Percentiles rank a stretch among this genome's conserved stretches.
Conservation (phyloP, 2,113 vertebrate species). For the Dasyurus viverrinus region DNA sequence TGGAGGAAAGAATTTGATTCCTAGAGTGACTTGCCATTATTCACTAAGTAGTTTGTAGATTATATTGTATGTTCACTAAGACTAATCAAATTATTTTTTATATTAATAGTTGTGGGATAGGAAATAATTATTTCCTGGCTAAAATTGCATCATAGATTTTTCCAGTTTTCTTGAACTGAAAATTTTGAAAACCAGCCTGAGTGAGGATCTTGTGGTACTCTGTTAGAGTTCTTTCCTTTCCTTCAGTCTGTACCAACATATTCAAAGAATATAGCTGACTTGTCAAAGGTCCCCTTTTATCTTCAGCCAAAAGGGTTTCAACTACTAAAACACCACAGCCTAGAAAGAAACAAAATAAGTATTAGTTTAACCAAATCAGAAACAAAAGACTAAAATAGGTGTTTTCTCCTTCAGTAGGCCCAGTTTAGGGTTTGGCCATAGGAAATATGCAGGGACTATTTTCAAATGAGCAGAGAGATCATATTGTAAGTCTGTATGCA, state of each 20-base stretch:
- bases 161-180: constrained; percentile 83
- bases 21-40: not conserved
- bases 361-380: not conserved
- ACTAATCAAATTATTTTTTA: not conserved
- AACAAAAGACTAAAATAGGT: not conserved
- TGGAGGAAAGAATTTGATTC: not conserved
- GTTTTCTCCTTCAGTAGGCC: not conserved
- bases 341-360: constrained; percentile 57
- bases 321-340: constrained; percentile 88
- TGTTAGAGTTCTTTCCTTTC: constrained; percentile 85
- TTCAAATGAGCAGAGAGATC: not conserved
- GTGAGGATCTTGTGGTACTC: constrained; percentile 86
- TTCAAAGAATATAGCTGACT: constrained; percentile 90
- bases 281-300: constrained; percentile 86
- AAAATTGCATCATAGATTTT: constrained; percentile 89
- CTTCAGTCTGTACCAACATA: constrained; percentile 93
- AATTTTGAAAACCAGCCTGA: constrained; percentile 85
- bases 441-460: not conserved
- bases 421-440: not conserved
- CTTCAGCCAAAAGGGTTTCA: constrained; percentile 87
- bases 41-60: not conserved
- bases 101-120: accelerated
- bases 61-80: not conserved
- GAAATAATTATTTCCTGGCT: constrained; percentile 81
- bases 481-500: not conserved